These are phyloP conservation scores for Micropoecilia bifurca DNA, from an alignment of 2,797 vertebrate genomes.

Conservation along the genomic window DNA sequence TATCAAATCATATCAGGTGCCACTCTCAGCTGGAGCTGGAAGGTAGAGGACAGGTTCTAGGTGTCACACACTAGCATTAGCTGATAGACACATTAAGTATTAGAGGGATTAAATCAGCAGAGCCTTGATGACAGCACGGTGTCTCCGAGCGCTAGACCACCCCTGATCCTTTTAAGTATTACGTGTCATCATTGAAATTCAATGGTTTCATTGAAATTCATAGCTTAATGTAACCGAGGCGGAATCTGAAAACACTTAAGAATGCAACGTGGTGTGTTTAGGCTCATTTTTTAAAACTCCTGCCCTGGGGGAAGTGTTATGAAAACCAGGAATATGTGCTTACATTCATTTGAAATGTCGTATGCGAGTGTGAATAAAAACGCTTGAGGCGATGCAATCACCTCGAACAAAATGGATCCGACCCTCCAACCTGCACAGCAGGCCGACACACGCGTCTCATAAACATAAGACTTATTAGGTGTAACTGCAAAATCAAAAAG, in stretches of 20 bases:
- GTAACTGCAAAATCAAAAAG: neutral
- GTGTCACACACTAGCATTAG: slow-evolving; percentile 31
- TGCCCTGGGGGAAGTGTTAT: slow-evolving; percentile 24
- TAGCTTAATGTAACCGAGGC: slow-evolving; percentile 27
- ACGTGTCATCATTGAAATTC: slow-evolving; percentile 38
- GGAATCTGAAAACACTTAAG: slow-evolving; percentile 32
- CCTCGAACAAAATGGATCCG: slow-evolving; percentile 6
- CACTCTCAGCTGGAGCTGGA: slow-evolving; percentile 29
- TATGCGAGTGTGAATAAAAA: slow-evolving; percentile 12
- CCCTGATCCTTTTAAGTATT: slow-evolving; percentile 37
- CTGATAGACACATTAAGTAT: slow-evolving; percentile 41
- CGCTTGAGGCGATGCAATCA: slow-evolving; percentile 14
- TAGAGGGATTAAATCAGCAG: slow-evolving; percentile 5
- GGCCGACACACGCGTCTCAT: slow-evolving; percentile 1
- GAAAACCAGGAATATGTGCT: slow-evolving; percentile 22
- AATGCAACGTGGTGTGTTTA: slow-evolving; percentile 32
- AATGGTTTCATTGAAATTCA: slow-evolving; percentile 50
- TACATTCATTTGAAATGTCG: slow-evolving; percentile 23
- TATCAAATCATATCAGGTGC: slow-evolving; percentile 32
- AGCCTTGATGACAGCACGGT: slow-evolving; percentile 19
- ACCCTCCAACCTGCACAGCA: slow-evolving; percentile 24
- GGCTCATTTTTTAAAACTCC: slow-evolving; percentile 24
- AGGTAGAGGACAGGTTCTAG: slow-evolving; percentile 52
- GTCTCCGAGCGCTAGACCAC: slow-evolving; percentile 43
- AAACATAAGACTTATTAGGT: slow-evolving; percentile 1